Evolutionary conservation across 2,113 vertebrate species (phyloP).

Genomic region (Collichthys lucidus): DNA sequence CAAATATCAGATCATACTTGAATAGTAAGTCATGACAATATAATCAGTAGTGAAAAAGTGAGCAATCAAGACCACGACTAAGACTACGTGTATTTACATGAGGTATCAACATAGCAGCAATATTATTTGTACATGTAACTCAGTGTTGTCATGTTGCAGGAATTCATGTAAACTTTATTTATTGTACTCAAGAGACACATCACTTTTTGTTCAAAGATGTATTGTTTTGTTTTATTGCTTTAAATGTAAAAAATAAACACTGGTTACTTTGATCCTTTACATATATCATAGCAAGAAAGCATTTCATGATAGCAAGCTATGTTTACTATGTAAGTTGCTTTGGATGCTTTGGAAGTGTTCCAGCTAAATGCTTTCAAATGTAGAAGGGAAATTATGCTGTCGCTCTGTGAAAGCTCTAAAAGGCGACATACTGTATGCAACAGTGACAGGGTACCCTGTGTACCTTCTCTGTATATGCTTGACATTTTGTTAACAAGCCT

Average conservation of each 20-base stretch:
- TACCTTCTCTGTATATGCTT: not conserved
- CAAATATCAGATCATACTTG: slow-evolving; percentile 13
- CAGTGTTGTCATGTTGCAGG: slow-evolving; percentile 17
- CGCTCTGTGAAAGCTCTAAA: not conserved
- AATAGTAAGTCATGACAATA: slow-evolving; percentile 6
- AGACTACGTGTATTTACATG: slow-evolving; percentile 1
- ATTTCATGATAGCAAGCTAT: not conserved
- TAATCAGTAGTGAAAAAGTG: not conserved
- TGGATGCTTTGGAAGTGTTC: not conserved
- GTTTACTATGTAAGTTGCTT: not conserved
- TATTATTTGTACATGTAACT: slow-evolving; percentile 24
- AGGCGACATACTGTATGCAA: not conserved
- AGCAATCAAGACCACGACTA: not conserved
- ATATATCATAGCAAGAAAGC: not conserved
- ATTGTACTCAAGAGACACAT: slow-evolving; percentile 23
- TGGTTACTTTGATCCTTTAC: slow-evolving; percentile 10
- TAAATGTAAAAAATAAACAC: slow-evolving; percentile 60
- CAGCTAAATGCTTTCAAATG: slow-evolving; percentile 6
- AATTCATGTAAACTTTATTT: slow-evolving; percentile 47
- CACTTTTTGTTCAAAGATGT: slow-evolving; percentile 7
- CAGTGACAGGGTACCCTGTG: not conserved
- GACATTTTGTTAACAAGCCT: slow-evolving; percentile 1
- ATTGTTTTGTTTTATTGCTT: slow-evolving; percentile 33
- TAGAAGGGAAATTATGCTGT: not conserved
- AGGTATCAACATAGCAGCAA: not conserved